A percentile compares a stretch with the other conserved stretches of the same genome.
Conservation (phyloP, 2,888 invertebrate genomes). For the Amaurobius ferox region DNA sequence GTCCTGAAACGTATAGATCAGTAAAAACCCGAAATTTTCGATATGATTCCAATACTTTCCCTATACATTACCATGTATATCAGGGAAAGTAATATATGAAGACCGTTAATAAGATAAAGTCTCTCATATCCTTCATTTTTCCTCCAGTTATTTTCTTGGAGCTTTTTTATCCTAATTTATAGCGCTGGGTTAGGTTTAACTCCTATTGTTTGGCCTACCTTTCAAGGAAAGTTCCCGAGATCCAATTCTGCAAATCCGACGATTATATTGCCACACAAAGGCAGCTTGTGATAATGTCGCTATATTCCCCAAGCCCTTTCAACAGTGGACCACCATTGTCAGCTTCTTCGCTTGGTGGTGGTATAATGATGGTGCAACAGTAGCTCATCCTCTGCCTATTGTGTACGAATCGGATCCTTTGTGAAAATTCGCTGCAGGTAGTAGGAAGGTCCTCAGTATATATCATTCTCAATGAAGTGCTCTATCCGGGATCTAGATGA, state of each 20-base stretch:
- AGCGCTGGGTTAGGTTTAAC: too few species aligned
- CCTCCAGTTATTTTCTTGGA: too few species aligned
- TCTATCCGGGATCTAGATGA: neutral
- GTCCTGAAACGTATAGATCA: too few species aligned
- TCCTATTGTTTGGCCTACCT: neutral
- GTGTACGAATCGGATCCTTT: neutral
- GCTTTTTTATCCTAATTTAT: too few species aligned
- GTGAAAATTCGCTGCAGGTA: neutral
- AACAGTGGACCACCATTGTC: neutral
- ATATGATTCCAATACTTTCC: too few species aligned
- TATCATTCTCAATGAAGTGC: neutral
- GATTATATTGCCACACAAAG: neutral
- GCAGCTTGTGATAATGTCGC: neutral
- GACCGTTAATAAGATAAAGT: too few species aligned
- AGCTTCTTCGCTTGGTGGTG: neutral
- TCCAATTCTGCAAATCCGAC: neutral
- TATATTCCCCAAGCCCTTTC: neutral
- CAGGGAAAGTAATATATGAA: too few species aligned
- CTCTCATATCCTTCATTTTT: too few species aligned
- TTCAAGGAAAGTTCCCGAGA: neutral
- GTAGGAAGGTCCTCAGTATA: neutral
- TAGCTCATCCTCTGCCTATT: neutral
- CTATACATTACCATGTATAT: too few species aligned
- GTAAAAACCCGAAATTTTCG: too few species aligned
- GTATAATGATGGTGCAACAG: constrained; percentile 1